Percentiles rank a stretch among this genome's conserved stretches.
Conservation (phyloP, 35 echinoderm and acorn worm genomes). For the Hemicentrotus pulcherrimus region DNA sequence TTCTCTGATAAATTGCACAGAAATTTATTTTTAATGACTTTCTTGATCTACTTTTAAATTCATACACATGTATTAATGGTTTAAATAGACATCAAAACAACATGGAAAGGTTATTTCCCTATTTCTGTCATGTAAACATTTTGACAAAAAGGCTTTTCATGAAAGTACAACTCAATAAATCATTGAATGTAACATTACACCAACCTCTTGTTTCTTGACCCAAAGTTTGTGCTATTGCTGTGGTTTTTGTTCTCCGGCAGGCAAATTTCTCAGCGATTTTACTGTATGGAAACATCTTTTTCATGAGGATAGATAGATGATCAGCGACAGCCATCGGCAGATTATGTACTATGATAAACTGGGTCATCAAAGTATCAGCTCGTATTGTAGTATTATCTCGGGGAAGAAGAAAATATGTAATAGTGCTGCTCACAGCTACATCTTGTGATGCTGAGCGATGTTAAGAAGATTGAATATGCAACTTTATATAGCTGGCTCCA, state of each 20-base stretch:
- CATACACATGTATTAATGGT: too few species aligned
- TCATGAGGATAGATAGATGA: conserved; percentile 23
- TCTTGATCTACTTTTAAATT: too few species aligned
- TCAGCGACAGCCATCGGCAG: conserved; percentile 27
- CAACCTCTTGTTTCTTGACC: conserved; percentile 42
- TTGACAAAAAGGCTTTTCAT: too few species aligned
- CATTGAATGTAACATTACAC: conserved; percentile 7
- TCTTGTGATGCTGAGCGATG: background rate
- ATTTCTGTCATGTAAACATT: too few species aligned
- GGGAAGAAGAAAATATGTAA: background rate
- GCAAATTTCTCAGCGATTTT: conserved; percentile 44
- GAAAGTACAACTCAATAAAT: too few species aligned
- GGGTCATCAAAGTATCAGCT: conserved; percentile 38
- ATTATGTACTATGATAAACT: conserved; percentile 47
- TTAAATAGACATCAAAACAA: too few species aligned
- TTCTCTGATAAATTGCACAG: background rate
- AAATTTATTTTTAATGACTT: background rate
- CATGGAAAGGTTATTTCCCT: too few species aligned
- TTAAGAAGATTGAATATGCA: background rate
- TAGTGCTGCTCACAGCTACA: background rate
- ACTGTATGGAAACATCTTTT: conserved; percentile 49
- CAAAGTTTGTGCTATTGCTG: conserved; percentile 46
- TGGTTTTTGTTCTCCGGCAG: conserved; percentile 33
- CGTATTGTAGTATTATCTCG: background rate
- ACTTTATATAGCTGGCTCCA: conserved; percentile 15